phyloP scores from a whole-genome alignment of 2,113 vertebrate species.

The Neogale vison region DNA sequence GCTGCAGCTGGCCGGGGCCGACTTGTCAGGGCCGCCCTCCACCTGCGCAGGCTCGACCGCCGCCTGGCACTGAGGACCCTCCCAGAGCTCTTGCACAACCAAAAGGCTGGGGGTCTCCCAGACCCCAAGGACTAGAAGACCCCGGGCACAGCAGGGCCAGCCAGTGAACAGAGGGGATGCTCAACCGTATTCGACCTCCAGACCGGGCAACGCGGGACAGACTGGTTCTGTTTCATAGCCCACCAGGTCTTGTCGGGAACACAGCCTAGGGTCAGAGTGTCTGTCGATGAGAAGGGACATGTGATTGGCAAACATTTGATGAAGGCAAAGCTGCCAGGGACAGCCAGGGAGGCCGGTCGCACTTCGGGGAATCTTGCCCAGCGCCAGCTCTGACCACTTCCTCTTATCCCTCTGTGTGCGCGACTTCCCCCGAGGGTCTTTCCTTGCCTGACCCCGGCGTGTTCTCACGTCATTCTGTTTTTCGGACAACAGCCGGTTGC shows the following conservation, averaged over 20 bases:
- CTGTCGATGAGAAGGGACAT: background rate
- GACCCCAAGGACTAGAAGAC: background rate
- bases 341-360: background rate
- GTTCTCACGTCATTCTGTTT: conserved; percentile 52
- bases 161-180: background rate
- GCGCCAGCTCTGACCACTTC: background rate
- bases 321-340: background rate
- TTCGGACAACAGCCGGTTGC: conserved; percentile 55
- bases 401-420: background rate
- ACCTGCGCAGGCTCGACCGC: background rate
- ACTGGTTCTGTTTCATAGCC: background rate
- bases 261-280: too few relatives aligned
- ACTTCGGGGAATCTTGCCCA: background rate
- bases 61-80: background rate
- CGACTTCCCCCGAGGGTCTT: background rate
- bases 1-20: background rate
- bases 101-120: background rate
- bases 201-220: background rate
- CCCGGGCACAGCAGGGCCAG: background rate
- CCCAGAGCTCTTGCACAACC: background rate
- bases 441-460: background rate
- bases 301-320: background rate
- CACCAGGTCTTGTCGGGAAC: background rate
- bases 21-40: background rate
- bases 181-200: background rate